Base-by-base conservation (phyloP, 2,113 vertebrate genomes). In the Crocuta crocuta region DNA sequence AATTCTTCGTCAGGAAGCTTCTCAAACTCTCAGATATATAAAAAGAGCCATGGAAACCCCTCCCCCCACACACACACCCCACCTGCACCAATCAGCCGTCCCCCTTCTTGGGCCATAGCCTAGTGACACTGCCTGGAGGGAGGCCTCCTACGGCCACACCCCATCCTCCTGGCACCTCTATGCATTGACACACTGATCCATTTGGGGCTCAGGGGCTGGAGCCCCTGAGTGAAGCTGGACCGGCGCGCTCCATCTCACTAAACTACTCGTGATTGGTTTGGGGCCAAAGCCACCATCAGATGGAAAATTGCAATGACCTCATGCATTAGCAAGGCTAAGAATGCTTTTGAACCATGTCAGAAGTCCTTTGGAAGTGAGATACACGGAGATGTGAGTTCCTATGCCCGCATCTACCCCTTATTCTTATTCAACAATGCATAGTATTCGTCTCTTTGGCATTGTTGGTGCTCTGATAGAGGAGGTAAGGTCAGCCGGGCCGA, bases 361-460 rank as follows among this genome's bases (percentile, higher is more conserved):
- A 17, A 55, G n/a, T 10, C 33, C 50, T 58, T 61, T 39, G 55
- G 23, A 76, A 48, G 4, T 35, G 45, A 91, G 16, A 70, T 11
- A 15, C 23, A 31, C 66, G 50, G 68, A 88, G 68, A 9, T 3
- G 28, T 2, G 55, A 66, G 7, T 53, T 28, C 43, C 33, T 26
- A 50, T 16, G 8, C 28, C 50, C 5, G 0, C 43, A 50, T 11
- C 33, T 55, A 76, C 4, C 58, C 35, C 50, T 94, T 58, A 43
- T 81, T 81, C 43, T 68, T 33, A 35, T 9, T 71, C 43, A 50
- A 4, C 31, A 26, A 16, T 71, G 28, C 45, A 65, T 5, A 55
- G 45, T 84, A n/a, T 33, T 53, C 45, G 80, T 92, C 7, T 92
- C 71, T 16, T 94, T 70, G 65, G 76, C 48, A 48, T 35, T 87